These are phyloP conservation scores for Chelonus formosanus DNA, from an alignment of 2,888 invertebrate genomes.

Conservation along the genomic window DNA sequence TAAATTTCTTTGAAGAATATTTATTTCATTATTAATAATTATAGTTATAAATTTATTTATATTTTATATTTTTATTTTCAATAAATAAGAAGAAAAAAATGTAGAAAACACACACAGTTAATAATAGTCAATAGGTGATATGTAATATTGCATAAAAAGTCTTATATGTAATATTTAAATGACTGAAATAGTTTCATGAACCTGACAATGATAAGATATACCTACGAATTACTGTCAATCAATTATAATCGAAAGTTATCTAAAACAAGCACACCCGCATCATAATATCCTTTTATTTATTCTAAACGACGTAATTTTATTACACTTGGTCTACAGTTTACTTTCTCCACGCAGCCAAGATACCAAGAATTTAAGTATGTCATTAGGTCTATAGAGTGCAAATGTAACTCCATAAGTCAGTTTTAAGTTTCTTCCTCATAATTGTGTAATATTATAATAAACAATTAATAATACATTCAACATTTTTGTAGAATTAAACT, in stretches of 20 bases:
- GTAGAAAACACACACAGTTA: too few species aligned
- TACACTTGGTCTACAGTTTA: constrained; percentile 50
- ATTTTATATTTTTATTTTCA: too few species aligned
- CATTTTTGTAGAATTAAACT: constrained; percentile 4
- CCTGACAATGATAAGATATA: neutral
- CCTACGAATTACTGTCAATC: neutral
- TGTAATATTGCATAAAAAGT: too few species aligned
- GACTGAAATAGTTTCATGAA: too few species aligned
- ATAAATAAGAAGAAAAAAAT: too few species aligned
- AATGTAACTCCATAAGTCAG: constrained; percentile 46
- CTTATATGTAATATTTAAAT: too few species aligned
- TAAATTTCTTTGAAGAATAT: too few species aligned
- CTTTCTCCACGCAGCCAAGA: constrained; percentile 49
- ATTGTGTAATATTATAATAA: constrained; percentile 15
- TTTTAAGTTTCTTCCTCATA: constrained; percentile 4
- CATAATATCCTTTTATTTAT: constrained; percentile 6
- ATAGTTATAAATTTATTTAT: too few species aligned
- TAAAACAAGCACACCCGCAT: neutral
- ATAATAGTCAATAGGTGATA: too few species aligned
- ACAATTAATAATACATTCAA: neutral
- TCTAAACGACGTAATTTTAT: constrained; percentile 28
- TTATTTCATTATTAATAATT: too few species aligned
- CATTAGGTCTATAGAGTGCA: constrained; percentile 52
- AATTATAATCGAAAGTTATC: constrained; percentile 6
- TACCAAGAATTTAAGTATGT: constrained; percentile 49